These are phyloP conservation scores for Rhinoraja longicauda DNA, from an alignment of 2,797 vertebrate species.

Conservation along the genomic window DNA sequence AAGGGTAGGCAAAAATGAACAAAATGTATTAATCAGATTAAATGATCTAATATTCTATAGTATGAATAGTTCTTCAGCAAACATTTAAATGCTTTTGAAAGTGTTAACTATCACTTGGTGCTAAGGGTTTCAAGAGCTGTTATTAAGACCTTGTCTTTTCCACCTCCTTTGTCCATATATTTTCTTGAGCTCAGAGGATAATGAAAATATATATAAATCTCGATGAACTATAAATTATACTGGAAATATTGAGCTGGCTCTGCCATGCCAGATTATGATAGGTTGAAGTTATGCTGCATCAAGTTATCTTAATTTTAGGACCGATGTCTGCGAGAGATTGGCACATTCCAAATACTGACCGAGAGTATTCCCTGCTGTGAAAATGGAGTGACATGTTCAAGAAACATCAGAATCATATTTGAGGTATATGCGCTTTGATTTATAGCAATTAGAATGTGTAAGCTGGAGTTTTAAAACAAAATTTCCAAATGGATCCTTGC, in stretches of 20 bases:
- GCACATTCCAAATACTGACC: conserved; percentile 20
- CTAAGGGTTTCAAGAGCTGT: not conserved
- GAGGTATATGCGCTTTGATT: conserved; percentile 12
- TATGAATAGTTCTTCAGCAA: not conserved
- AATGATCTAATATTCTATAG: not conserved
- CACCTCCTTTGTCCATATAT: not conserved
- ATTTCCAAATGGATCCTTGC: not conserved
- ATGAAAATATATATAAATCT: not conserved
- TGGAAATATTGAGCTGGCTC: not conserved
- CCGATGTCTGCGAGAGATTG: not conserved
- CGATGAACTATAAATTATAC: not conserved
- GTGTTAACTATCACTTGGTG: not conserved
- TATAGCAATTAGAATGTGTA: not conserved
- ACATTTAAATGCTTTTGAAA: not conserved
- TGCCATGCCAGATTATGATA: not conserved
- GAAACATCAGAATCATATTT: conserved; percentile 27
- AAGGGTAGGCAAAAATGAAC: not conserved
- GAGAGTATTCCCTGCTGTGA: conserved; percentile 34
- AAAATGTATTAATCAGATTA: not conserved
- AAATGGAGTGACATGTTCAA: conserved; percentile 34
- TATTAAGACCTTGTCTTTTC: not conserved
- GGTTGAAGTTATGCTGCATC: not conserved
- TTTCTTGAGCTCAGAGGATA: not conserved
- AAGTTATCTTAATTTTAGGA: conserved; percentile 20
- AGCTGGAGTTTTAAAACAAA: not conserved